Percentiles rank a stretch among this genome's conserved stretches.
These are phyloP conservation scores for Coelinius sp. DNA, from an alignment of 2,888 invertebrate species.

Conservation along the genomic window DNA sequence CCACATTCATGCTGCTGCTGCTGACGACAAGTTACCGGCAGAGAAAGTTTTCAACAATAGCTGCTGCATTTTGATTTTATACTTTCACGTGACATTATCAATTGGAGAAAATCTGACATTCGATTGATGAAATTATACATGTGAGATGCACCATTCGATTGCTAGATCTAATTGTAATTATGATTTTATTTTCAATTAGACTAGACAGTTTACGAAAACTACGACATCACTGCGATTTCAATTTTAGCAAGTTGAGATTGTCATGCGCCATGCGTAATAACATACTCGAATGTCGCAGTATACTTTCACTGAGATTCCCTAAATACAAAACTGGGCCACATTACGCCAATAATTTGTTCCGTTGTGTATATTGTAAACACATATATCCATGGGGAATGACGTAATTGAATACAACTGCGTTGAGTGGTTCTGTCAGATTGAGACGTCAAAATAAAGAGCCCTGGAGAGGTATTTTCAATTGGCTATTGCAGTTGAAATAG, in stretches of 20 bases:
- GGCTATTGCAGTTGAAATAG: not conserved
- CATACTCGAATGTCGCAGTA: not conserved
- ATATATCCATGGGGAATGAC: not conserved
- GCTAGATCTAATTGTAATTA: no score
- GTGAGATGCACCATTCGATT: no score
- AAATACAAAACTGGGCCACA: constrained; percentile 22
- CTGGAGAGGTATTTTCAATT: not conserved
- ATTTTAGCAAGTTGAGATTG: not conserved
- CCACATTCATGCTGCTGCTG: not conserved
- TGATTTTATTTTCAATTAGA: no score
- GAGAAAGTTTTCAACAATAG: no score
- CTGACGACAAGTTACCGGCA: not conserved
- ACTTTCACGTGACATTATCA: no score
- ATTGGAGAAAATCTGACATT: no score
- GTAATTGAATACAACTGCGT: not conserved
- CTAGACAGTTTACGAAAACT: no score
- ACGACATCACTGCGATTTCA: not conserved
- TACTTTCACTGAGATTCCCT: constrained; percentile 11
- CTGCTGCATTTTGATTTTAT: no score
- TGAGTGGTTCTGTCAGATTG: not conserved
- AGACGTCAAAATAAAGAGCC: not conserved
- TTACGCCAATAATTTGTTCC: constrained; percentile 6
- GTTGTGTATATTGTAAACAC: not conserved
- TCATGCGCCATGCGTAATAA: constrained; percentile 7
- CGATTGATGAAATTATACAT: no score